These are phyloP conservation scores for Petrolisthes cinctipes DNA, from an alignment of 2,888 invertebrate species.

Conservation along the genomic window DNA sequence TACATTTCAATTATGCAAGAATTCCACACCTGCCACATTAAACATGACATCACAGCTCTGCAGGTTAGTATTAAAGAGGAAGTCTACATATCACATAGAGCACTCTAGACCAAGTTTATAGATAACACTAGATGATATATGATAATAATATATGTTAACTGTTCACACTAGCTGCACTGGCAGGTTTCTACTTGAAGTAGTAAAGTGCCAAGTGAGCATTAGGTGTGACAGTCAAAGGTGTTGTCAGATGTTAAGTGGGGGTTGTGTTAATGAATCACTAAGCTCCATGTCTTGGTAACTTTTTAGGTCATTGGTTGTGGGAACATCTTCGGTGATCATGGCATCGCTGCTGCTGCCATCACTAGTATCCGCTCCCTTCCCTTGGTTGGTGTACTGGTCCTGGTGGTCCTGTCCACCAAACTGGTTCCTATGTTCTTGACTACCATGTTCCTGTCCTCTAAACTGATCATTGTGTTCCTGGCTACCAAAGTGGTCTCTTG, in stretches of 20 bases:
- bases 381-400: conserved; percentile 18
- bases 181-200: neutral
- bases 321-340: conserved; percentile 61
- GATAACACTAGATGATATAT: conserved; percentile 47
- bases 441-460: conserved; percentile 35
- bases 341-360: conserved; percentile 58
- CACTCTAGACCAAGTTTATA: conserved; percentile 40
- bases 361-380: conserved; percentile 46
- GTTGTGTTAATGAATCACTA: conserved; percentile 56
- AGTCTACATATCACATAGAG: conserved; percentile 55
- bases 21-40: conserved; percentile 43
- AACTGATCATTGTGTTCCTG: conserved; percentile 45
- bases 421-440: conserved; percentile 29
- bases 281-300: conserved; percentile 61
- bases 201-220: conserved; percentile 29
- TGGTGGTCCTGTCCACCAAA: conserved; percentile 10
- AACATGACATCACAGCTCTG: conserved; percentile 55
- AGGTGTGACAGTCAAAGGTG: conserved; percentile 57
- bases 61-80: conserved; percentile 49
- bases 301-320: conserved; percentile 47
- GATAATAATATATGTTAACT: conserved; percentile 36
- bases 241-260: conserved; percentile 61
- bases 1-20: conserved; percentile 37
- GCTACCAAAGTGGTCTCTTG: conserved; percentile 38
- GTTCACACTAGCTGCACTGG: conserved; percentile 48